phyloP scores from a whole-genome alignment of 2,113 vertebrate genomes.

The Colaptes auratus region DNA sequence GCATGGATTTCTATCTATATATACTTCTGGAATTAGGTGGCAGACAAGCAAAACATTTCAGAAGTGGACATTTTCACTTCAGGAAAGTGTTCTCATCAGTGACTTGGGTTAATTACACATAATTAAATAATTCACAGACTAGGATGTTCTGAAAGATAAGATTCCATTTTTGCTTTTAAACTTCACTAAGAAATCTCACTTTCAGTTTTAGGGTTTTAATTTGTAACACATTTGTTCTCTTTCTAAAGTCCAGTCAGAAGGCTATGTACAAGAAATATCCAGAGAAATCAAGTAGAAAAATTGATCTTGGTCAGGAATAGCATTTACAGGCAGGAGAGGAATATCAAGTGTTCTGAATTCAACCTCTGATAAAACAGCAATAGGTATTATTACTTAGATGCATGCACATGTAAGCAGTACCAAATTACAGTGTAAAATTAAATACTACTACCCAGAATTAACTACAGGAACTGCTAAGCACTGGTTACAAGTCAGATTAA shows the following conservation, averaged over 20 bases:
- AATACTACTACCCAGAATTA: neutral
- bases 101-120: neutral
- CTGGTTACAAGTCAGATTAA: neutral
- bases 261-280: neutral
- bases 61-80: neutral
- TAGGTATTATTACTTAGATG: neutral
- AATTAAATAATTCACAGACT: neutral
- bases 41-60: neutral
- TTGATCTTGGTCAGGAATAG: neutral
- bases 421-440: neutral
- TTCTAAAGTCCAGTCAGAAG: neutral
- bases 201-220: neutral
- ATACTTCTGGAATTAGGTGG: neutral
- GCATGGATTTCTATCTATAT: neutral
- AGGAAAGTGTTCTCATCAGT: neutral
- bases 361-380: neutral
- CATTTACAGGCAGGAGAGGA: neutral
- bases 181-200: neutral
- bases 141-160: neutral
- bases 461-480: neutral
- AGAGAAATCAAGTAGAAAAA: neutral
- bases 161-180: neutral
- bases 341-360: neutral
- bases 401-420: neutral
- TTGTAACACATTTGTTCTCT: too few species aligned